Percentiles rank a stretch among this genome's conserved stretches.
These are phyloP conservation scores for Nycticebus coucang DNA, from an alignment of 2,113 vertebrate genomes.

Conservation along the genomic window DNA sequence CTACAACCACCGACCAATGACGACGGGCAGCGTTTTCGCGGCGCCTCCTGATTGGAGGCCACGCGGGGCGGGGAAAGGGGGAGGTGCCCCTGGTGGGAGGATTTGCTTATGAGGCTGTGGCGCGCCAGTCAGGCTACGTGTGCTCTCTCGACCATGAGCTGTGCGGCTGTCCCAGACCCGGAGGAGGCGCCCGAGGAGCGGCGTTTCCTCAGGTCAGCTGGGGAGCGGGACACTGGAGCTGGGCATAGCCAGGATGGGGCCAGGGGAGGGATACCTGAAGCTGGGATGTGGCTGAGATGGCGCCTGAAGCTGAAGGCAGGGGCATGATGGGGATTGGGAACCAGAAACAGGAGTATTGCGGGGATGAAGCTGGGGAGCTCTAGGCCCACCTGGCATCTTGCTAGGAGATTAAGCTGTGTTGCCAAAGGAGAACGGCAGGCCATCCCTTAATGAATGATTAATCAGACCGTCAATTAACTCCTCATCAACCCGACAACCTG, in stretches of 20 bases:
- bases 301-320: too few species aligned
- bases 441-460: not conserved
- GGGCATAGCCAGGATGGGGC: not conserved
- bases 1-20: not conserved
- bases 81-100: accelerated
- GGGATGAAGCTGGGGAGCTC: too few species aligned
- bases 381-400: not conserved
- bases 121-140: accelerated
- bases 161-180: accelerated
- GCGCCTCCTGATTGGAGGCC: constrained; percentile 20
- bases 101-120: constrained; percentile 20
- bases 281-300: not conserved
- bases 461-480: not conserved
- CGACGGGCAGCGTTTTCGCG: not conserved
- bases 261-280: too few species aligned
- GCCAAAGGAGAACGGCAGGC: not conserved
- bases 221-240: not conserved
- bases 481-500: accelerated
- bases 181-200: constrained; percentile 33
- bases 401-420: not conserved
- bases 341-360: not conserved
- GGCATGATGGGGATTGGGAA: too few species aligned
- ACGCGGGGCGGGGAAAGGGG: not conserved
- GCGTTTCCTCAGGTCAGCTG: constrained; percentile 77
- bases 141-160: not conserved